A percentile compares a stretch with the other conserved stretches of the same genome.
These are phyloP conservation scores for Spisula subtruncata DNA, from an alignment of 2,888 invertebrate genomes.

Conservation along the genomic window DNA sequence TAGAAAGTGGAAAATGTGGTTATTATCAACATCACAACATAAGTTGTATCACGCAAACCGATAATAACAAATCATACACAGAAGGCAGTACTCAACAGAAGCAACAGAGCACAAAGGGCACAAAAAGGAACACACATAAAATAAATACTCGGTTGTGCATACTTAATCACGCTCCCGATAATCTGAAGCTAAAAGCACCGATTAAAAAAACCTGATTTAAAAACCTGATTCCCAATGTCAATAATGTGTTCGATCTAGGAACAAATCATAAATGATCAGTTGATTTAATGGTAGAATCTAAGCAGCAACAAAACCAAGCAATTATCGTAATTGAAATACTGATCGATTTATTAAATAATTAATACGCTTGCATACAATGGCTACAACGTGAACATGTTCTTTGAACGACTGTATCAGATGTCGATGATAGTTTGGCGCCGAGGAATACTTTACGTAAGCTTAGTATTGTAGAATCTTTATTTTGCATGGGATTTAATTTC, in stretches of 20 bases:
- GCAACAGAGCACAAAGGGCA: too few relatives aligned
- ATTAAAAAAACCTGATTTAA: too few relatives aligned
- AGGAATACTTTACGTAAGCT: neutral
- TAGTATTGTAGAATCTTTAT: neutral
- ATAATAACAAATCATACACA: too few relatives aligned
- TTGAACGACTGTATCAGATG: neutral
- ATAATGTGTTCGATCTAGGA: conserved; percentile 10
- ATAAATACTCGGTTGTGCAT: too few relatives aligned
- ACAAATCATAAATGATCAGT: conserved; percentile 14
- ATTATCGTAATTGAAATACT: conserved; percentile 41
- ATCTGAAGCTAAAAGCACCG: too few relatives aligned
- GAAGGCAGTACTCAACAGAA: too few relatives aligned
- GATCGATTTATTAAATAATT: conserved; percentile 41
- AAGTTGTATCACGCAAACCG: too few relatives aligned
- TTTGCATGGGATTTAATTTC: too few relatives aligned
- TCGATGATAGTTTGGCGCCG: neutral
- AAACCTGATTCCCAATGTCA: neutral
- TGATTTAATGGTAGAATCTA: conserved; percentile 13
- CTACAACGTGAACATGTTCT: neutral
- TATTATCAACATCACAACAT: too few relatives aligned
- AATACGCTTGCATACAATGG: neutral
- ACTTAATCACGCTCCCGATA: too few relatives aligned
- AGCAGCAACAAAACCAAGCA: neutral
- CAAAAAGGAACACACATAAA: too few relatives aligned
- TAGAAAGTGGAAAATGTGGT: too few relatives aligned